Conservation (phyloP, 92 coral and sea anemone species). For the Epizoanthus illoricatus region DNA sequence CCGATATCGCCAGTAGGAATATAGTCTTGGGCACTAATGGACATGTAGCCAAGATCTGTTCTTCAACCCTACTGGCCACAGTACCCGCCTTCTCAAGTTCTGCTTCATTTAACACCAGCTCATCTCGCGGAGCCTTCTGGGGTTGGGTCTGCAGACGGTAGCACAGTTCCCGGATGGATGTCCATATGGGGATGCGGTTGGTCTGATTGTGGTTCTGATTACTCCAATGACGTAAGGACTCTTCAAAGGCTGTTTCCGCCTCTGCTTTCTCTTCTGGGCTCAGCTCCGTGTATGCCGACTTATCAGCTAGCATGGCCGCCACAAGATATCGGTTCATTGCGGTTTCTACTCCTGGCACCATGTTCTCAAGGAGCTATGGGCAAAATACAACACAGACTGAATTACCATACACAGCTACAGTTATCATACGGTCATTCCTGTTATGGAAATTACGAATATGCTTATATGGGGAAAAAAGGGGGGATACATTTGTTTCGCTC, state of each 20-base stretch:
- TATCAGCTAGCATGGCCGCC: slow-evolving; percentile 12
- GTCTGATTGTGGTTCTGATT: background rate
- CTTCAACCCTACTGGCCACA: background rate
- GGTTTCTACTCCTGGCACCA: slow-evolving; percentile 17
- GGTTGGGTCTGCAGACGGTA: slow-evolving; percentile 16
- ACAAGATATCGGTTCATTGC: background rate
- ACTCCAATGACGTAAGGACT: slow-evolving; percentile 6
- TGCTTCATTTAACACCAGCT: background rate
- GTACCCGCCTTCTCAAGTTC: background rate
- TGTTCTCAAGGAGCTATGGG: background rate
- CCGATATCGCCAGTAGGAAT: background rate
- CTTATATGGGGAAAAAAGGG: too few relatives aligned
- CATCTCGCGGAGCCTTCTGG: slow-evolving; percentile 26
- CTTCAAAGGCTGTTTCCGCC: slow-evolving; percentile 7
- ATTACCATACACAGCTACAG: background rate
- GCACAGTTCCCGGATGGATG: slow-evolving; percentile 27
- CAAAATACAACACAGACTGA: background rate
- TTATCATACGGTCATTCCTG: background rate
- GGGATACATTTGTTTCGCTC: too few relatives aligned
- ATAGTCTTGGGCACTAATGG: slow-evolving; percentile 7
- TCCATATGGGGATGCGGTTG: slow-evolving; percentile 14
- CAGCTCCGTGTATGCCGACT: slow-evolving; percentile 13
- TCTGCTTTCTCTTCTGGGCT: background rate
- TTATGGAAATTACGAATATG: background rate
- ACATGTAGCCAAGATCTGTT: slow-evolving; percentile 8